These are phyloP conservation scores for Cosmia trapezina DNA, from an alignment of 2,888 invertebrate species.

Conservation along the genomic window DNA sequence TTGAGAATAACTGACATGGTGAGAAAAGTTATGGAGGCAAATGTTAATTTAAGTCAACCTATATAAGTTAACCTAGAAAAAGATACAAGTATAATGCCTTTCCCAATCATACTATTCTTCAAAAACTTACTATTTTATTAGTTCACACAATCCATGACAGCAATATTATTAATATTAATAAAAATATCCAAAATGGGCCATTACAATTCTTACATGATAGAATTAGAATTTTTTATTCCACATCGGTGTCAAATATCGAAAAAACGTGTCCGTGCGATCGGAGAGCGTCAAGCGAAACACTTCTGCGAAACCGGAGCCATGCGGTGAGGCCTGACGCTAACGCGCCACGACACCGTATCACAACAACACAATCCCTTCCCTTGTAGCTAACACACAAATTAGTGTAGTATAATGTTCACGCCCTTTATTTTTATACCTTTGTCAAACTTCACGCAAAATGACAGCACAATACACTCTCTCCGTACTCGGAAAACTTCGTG, in stretches of 20 bases:
- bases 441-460: constrained; percentile 78
- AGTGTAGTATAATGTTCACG: constrained; percentile 87
- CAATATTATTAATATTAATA: not conserved
- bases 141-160: not conserved
- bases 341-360: constrained; percentile 83
- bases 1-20: not conserved
- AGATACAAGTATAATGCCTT: not conserved
- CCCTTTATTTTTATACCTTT: constrained; percentile 81
- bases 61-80: not conserved
- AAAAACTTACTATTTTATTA: not conserved
- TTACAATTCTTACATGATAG: constrained; percentile 12
- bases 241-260: constrained; percentile 68
- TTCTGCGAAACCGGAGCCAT: constrained; percentile 87
- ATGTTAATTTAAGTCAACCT: not conserved
- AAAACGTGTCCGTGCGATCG: constrained; percentile 74
- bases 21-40: not conserved
- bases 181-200: not conserved
- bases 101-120: not conserved
- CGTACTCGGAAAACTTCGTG: no score
- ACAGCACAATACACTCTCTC: constrained; percentile 72
- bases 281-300: constrained; percentile 86
- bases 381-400: constrained; percentile 86
- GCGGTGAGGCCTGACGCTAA: constrained; percentile 77
- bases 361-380: constrained; percentile 87
- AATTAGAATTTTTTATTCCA: constrained; percentile 41